These are phyloP conservation scores for Xestia c-nigrum DNA, from an alignment of 2,888 invertebrate species.

Conservation along the genomic window DNA sequence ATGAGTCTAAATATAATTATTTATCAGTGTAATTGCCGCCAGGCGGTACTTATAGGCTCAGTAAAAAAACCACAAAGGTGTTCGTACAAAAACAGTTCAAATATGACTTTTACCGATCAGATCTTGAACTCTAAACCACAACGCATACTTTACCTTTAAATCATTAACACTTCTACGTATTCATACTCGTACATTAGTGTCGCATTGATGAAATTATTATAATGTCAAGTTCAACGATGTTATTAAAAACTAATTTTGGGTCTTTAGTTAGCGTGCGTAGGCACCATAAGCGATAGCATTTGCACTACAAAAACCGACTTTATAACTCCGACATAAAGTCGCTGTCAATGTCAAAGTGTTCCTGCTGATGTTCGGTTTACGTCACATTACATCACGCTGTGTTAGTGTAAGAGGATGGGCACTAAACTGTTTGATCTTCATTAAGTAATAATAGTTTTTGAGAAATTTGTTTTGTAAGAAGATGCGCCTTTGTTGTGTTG, in stretches of 20 bases:
- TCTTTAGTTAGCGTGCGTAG: conserved; percentile 20
- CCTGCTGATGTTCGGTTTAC: not conserved
- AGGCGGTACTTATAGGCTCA: not conserved
- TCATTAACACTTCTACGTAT: conserved; percentile 31
- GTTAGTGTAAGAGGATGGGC: conserved; percentile 1
- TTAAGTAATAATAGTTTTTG: conserved; percentile 36
- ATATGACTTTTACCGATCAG: not conserved
- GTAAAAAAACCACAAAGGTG: not conserved
- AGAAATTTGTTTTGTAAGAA: conserved; percentile 37
- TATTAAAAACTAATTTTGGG: conserved; percentile 57
- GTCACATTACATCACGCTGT: conserved; percentile 42
- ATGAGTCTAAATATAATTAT: not conserved
- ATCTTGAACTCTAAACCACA: conserved; percentile 29
- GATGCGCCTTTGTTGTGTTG: conserved; percentile 13
- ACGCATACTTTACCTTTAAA: conserved; percentile 14
- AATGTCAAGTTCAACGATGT: conserved; percentile 63
- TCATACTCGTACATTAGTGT: conserved; percentile 21
- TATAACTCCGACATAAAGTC: not conserved
- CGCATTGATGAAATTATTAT: conserved; percentile 45
- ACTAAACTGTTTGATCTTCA: conserved; percentile 38
- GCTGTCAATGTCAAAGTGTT: not conserved
- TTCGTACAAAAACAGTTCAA: conserved; percentile 3
- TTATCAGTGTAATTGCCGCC: not conserved
- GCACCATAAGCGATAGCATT: not conserved
- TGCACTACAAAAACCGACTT: not conserved